Percentiles rank a stretch among this genome's conserved stretches.
Conservation (phyloP, 92 coral and sea anemone genomes). For the Actinernus sp. region DNA sequence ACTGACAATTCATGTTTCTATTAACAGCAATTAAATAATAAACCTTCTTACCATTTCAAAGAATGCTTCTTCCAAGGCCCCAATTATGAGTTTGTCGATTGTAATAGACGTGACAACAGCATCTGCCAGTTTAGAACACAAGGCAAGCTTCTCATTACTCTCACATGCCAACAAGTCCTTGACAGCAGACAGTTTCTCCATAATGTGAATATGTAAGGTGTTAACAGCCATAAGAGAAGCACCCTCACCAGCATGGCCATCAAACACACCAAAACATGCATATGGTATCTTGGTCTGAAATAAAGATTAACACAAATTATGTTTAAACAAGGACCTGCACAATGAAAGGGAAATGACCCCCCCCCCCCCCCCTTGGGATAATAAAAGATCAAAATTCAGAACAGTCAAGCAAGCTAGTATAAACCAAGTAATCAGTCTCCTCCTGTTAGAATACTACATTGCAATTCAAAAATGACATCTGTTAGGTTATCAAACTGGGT, state of each 20-base stretch:
- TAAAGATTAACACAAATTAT: too few relatives aligned
- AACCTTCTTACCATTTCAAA: slow-evolving; percentile 94
- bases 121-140: slow-evolving; percentile 64
- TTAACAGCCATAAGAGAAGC: slow-evolving; percentile 92
- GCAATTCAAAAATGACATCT: too few relatives aligned
- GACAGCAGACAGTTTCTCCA: slow-evolving; percentile 84
- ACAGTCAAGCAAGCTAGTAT: too few relatives aligned
- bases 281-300: slow-evolving; percentile 92
- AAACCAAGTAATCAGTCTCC: too few relatives aligned
- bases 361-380: too few relatives aligned
- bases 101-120: slow-evolving; percentile 86
- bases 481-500: too few relatives aligned
- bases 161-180: slow-evolving; percentile 81
- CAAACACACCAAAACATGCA: slow-evolving; percentile 96
- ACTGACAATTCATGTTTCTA: too few relatives aligned
- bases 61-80: slow-evolving; percentile 94
- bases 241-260: slow-evolving; percentile 98
- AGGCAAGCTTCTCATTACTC: slow-evolving; percentile 73
- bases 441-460: too few relatives aligned
- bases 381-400: too few relatives aligned
- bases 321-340: too few relatives aligned
- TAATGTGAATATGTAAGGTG: slow-evolving; percentile 82
- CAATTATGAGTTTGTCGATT: slow-evolving; percentile 79
- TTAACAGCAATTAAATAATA: too few relatives aligned
- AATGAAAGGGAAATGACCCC: too few relatives aligned